These are phyloP conservation scores for Planococcus citri DNA, from an alignment of 1,140 invertebrate genomes.

Conservation along the genomic window DNA sequence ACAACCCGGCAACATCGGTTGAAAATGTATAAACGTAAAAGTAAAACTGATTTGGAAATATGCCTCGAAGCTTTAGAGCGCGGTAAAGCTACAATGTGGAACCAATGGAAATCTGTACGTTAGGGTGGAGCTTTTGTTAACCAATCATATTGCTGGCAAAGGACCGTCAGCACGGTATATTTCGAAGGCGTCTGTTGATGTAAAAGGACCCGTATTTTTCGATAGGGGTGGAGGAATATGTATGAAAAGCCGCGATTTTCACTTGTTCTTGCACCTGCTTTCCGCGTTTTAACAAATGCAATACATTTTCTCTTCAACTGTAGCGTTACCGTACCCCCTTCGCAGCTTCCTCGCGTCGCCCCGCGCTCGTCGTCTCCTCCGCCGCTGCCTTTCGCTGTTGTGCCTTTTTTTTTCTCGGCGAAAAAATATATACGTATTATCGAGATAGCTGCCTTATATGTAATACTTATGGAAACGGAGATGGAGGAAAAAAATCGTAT, in stretches of 20 bases:
- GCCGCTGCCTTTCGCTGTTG: too few relatives aligned
- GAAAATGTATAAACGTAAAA: background rate
- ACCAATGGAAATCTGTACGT: constrained; percentile 12
- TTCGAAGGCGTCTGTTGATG: constrained; percentile 5
- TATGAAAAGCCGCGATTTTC: constrained; percentile 1
- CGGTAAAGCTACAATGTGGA: constrained; percentile 2
- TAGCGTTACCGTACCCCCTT: too few relatives aligned
- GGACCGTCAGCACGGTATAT: background rate
- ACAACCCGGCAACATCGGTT: background rate
- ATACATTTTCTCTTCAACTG: background rate
- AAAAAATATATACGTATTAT: too few relatives aligned
- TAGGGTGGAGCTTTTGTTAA: background rate
- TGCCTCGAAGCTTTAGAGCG: background rate
- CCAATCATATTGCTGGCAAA: background rate
- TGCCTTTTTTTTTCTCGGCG: too few relatives aligned
- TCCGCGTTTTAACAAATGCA: background rate
- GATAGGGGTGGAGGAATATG: background rate
- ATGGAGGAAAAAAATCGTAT: too few relatives aligned
- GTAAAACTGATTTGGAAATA: constrained; percentile 16
- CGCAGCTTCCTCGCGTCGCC: too few relatives aligned
- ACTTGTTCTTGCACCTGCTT: constrained; percentile 1
- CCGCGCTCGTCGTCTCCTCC: too few relatives aligned
- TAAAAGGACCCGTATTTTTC: background rate
- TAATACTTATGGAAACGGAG: too few relatives aligned
- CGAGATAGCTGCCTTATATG: too few relatives aligned